Evolutionary conservation across 2,888 invertebrate genomes (phyloP), one percentile per base, ranked within the genome.

Genomic region (Pterostichus madidus): DNA sequence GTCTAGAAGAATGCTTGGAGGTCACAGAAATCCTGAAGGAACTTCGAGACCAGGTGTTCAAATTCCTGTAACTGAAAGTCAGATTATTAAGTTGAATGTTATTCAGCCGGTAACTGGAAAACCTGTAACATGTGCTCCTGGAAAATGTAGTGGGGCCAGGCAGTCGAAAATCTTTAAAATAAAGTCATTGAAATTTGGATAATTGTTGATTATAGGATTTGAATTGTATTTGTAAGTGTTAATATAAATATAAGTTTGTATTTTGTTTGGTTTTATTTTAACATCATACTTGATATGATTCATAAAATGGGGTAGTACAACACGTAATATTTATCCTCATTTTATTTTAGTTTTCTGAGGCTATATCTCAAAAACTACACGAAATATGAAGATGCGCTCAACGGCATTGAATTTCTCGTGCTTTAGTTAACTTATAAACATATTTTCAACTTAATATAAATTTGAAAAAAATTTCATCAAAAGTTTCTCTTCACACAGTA

Each of bases 61-160:
- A 13, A 53, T 53, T 31, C 76, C 76, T 15, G 53, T 15, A 6
- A 76, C 76, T n/a, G 76, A 76, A 53, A 76, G 76, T 53, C 24
- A 76, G 31, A 5, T 76, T 8, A 76, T 76, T 31, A 52, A 76
- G 53, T 13, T 76, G 13, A 76, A 53, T n/a, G 24, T 76, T 0
- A 53, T 76, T n/a, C 17, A 53, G 13, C 76, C 53, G 7, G n/a
- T 17, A 53, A 49, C n/a, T 53, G 13, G 5, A n/a, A 53, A 32
- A 24, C 10, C 53, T n/a, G 49, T 76, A 13, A 49, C 35, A 5
- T 76, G 76, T 53, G 24, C 76, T 32, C 76, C 76, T 24, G 76
- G 53, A 11, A 76, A 53, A 53, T 76, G 76, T 53, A 49, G 24
- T 6, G 76, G 76, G 8, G 53, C 35, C 5, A 46, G 76, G 31